Evolutionary conservation across 2,797 vertebrate genomes (phyloP).

Genomic region (Lutjanus argentimaculatus): DNA sequence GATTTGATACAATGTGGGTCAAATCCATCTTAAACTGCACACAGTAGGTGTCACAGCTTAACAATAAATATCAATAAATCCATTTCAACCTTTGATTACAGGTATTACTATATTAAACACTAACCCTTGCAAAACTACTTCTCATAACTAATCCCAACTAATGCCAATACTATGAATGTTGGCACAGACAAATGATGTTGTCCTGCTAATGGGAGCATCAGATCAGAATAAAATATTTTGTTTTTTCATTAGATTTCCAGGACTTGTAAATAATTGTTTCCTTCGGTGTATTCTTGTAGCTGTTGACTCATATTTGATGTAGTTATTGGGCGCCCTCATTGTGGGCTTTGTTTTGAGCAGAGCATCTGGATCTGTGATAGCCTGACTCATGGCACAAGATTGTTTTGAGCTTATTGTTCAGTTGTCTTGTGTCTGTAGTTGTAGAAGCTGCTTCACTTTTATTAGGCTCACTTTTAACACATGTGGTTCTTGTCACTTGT

Average conservation of each 20-base stretch:
- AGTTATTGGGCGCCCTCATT: conserved; percentile 15
- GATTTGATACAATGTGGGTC: conserved; percentile 1
- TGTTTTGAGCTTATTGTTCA: conserved; percentile 38
- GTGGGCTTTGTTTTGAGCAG: conserved; percentile 34
- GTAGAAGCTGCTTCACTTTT: conserved; percentile 19
- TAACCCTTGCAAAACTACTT: background rate
- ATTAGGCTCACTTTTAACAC: conserved; percentile 20
- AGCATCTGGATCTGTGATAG: conserved; percentile 31
- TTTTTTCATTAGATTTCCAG: background rate
- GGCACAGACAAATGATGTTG: no score
- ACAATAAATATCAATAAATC: background rate
- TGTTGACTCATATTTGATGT: conserved; percentile 22
- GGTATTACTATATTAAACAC: no score
- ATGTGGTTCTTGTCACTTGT: conserved; percentile 11
- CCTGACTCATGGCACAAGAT: conserved; percentile 43
- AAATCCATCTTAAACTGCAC: conserved; percentile 22
- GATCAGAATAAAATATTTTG: background rate
- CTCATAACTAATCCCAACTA: background rate
- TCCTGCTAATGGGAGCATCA: background rate
- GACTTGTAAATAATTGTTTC: conserved; percentile 10
- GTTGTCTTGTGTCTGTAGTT: conserved; percentile 34
- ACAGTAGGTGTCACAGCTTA: background rate
- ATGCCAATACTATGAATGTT: background rate
- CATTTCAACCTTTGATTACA: no score
- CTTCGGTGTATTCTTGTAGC: background rate